phyloP scores from a whole-genome alignment of 1,140 invertebrate species.

The Drosophila novamexicana region DNA sequence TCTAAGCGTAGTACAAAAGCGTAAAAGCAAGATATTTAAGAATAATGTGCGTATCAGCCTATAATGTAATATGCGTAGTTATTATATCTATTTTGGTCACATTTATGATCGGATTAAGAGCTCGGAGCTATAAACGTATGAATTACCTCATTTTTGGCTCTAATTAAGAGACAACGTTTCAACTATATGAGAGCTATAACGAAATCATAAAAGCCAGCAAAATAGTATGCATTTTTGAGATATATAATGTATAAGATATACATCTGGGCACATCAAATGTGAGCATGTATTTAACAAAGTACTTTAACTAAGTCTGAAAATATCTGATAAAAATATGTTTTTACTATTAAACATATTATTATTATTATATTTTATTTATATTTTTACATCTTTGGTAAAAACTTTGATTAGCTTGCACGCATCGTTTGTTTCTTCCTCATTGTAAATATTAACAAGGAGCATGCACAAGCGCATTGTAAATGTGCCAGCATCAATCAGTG shows the following conservation, averaged over 20 bases:
- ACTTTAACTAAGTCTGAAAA: too few relatives aligned
- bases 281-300: too few relatives aligned
- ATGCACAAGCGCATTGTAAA: background rate
- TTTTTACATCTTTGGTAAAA: too few relatives aligned
- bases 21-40: background rate
- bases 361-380: too few relatives aligned
- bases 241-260: background rate
- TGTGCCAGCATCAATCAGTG: too few relatives aligned
- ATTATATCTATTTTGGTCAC: constrained; percentile 23
- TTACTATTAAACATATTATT: too few relatives aligned
- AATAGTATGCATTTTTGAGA: background rate
- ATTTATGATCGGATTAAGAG: background rate
- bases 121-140: constrained; percentile 5
- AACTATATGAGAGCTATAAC: background rate
- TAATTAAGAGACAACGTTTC: constrained; percentile 10
- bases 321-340: too few relatives aligned
- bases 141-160: constrained; percentile 6
- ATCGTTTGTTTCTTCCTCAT: background rate
- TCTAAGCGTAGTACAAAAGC: background rate
- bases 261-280: too few relatives aligned
- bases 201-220: constrained; percentile 6
- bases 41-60: background rate
- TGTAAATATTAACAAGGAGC: constrained; percentile 1
- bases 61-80: background rate
- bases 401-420: too few relatives aligned